phyloP scores from a whole-genome alignment of 2,888 invertebrate species.

The Eulithis testata region DNA sequence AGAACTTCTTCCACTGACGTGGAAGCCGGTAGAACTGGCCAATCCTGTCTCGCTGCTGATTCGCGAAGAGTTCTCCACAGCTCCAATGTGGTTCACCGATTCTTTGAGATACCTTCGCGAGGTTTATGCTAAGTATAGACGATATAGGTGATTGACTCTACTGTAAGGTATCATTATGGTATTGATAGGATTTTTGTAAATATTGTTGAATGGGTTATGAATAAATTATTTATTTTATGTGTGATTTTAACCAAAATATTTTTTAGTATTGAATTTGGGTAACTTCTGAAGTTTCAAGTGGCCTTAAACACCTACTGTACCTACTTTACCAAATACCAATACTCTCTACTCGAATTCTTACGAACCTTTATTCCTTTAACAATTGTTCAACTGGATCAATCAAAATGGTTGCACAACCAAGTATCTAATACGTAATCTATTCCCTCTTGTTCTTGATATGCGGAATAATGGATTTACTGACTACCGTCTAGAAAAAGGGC shows the following conservation, averaged over 20 bases:
- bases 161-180: no score
- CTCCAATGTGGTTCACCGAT: slow-evolving; percentile 60
- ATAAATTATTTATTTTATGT: slow-evolving; percentile 1
- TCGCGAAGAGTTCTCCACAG: slow-evolving; percentile 52
- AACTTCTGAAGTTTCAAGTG: no score
- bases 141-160: slow-evolving; percentile 44
- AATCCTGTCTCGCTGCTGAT: slow-evolving; percentile 58
- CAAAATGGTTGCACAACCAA: background rate
- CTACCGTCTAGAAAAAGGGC: background rate
- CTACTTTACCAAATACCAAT: no score
- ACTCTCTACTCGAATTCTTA: no score
- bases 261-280: no score
- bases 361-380: background rate
- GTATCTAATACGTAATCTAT: background rate
- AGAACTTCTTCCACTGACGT: slow-evolving; percentile 55
- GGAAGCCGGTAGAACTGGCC: slow-evolving; percentile 53
- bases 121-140: slow-evolving; percentile 62
- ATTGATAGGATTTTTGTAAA: background rate
- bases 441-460: slow-evolving; percentile 8
- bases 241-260: no score
- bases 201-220: background rate
- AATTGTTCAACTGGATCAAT: slow-evolving; percentile 9
- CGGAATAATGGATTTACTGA: background rate
- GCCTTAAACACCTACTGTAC: no score
- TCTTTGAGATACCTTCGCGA: slow-evolving; percentile 58